Evolutionary conservation across 2,113 vertebrate genomes (phyloP).

Genomic region (Pycnonotus jocosus): DNA sequence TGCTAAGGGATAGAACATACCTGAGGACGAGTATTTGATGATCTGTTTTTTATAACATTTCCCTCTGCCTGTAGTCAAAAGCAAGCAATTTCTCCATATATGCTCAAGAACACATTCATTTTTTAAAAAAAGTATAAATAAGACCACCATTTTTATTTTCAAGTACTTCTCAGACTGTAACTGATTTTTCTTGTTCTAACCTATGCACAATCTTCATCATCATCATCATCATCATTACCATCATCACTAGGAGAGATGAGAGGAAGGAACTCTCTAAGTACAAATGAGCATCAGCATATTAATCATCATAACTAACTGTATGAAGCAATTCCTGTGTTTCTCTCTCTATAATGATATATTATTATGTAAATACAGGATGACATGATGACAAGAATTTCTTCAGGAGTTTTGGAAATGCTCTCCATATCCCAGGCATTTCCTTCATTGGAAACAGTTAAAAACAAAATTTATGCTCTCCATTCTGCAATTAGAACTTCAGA

Average conservation of each 20-base stretch:
- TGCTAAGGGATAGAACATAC: neutral
- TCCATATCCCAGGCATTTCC: neutral
- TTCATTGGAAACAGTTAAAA: neutral
- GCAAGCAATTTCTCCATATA: neutral
- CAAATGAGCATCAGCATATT: neutral
- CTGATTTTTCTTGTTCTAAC: neutral
- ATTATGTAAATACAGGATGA: neutral
- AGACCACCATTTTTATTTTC: neutral
- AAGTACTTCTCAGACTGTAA: neutral
- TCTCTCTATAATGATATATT: neutral
- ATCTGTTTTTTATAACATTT: neutral
- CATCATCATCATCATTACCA: neutral
- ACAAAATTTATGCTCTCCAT: neutral
- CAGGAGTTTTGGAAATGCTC: neutral
- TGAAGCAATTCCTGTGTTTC: neutral
- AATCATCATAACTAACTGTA: neutral
- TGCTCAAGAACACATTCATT: neutral
- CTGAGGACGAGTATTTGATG: neutral
- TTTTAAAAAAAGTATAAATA: neutral
- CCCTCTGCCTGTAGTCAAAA: neutral
- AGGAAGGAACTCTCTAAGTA: neutral
- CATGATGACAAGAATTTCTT: neutral
- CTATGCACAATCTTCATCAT: neutral
- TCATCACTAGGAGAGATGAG: neutral
- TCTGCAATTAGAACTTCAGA: slow-evolving; percentile 1